Percentiles rank a stretch among this genome's conserved stretches.
These are phyloP conservation scores for Erinaceus europaeus DNA, from an alignment of 2,113 vertebrate genomes.

Conservation along the genomic window DNA sequence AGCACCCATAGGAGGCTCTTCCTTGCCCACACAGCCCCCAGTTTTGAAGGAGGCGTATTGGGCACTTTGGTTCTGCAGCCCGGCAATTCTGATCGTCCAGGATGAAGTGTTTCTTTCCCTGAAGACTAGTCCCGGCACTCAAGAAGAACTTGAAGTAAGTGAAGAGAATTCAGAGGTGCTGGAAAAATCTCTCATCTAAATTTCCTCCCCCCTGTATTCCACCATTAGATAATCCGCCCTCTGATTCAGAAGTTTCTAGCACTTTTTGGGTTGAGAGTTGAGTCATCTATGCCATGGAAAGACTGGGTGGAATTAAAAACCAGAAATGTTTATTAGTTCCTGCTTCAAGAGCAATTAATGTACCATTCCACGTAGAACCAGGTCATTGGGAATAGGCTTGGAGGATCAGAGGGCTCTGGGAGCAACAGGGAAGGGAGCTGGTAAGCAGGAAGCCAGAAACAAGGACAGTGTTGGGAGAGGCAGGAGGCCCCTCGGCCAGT, in stretches of 20 bases:
- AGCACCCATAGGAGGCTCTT: background rate
- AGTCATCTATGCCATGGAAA: conserved; percentile 55
- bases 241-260: conserved; percentile 16
- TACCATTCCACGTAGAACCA: background rate
- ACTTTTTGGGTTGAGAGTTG: conserved; percentile 38
- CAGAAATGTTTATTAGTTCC: conserved; percentile 19
- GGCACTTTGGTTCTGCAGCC: background rate
- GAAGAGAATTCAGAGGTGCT: background rate
- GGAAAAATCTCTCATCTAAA: background rate
- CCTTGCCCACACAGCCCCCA: background rate
- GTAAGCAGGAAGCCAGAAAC: background rate
- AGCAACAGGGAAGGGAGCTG: background rate
- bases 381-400: background rate
- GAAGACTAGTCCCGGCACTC: no score
- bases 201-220: background rate
- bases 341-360: background rate
- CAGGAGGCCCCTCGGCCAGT: background rate
- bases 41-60: background rate
- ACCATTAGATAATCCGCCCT: conserved; percentile 1
- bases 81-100: background rate
- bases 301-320: conserved; percentile 36
- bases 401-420: background rate
- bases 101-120: background rate
- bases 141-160: conserved; percentile 10
- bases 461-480: background rate